These are phyloP conservation scores for Chrysomallon squamiferum DNA, from an alignment of 1,140 invertebrate species.

Conservation along the genomic window DNA sequence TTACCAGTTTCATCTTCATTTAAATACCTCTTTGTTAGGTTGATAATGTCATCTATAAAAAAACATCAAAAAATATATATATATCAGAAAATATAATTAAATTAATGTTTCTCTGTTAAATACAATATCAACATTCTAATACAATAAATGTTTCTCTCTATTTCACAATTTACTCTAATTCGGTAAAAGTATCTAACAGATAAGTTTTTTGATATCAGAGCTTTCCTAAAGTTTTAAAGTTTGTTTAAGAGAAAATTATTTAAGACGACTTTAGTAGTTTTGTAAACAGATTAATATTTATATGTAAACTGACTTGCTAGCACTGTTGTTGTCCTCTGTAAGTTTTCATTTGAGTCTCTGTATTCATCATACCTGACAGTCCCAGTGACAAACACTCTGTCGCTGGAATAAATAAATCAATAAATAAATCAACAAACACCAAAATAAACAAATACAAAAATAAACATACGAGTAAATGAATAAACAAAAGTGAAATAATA, in stretches of 20 bases:
- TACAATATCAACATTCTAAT: slow-evolving; percentile 5
- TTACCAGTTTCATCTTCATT: not conserved
- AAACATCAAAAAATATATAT: not conserved
- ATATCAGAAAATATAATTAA: not conserved
- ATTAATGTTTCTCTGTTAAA: slow-evolving; percentile 1
- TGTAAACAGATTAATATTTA: not conserved
- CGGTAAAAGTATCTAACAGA: not conserved
- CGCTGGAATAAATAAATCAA: slow-evolving; percentile 66
- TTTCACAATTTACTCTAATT: not conserved
- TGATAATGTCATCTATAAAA: slow-evolving; percentile 21
- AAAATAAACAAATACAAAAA: too few relatives aligned
- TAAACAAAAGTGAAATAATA: not conserved
- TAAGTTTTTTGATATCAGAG: not conserved
- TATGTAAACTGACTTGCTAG: slow-evolving; percentile 67
- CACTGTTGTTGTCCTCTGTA: slow-evolving; percentile 76
- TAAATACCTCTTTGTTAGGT: slow-evolving; percentile 19
- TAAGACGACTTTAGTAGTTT: not conserved
- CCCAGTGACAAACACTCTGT: slow-evolving; percentile 83
- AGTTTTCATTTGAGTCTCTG: slow-evolving; percentile 77
- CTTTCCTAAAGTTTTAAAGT: not conserved
- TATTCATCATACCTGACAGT: slow-evolving; percentile 86
- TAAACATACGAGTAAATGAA: too few relatives aligned
- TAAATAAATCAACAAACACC: too few relatives aligned
- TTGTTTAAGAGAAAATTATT: not conserved
- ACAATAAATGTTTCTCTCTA: not conserved